Percentiles rank a stretch among this genome's conserved stretches.
These are phyloP conservation scores for Tromatobia lineatoria DNA, from an alignment of 2,888 invertebrate species.

Conservation along the genomic window DNA sequence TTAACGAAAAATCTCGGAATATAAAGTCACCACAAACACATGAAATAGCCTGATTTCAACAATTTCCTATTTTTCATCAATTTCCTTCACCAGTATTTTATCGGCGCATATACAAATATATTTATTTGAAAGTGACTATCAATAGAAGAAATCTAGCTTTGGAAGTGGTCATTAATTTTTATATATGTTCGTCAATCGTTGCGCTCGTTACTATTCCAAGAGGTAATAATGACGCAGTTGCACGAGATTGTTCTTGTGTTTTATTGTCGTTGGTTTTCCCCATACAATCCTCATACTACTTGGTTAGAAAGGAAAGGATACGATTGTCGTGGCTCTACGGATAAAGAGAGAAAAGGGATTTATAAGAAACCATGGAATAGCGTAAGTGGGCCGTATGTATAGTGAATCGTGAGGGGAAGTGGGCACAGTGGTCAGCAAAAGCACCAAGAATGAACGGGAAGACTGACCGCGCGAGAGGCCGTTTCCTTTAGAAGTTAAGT, in stretches of 20 bases:
- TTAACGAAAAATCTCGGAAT: too few species aligned
- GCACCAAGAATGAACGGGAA: slow-evolving; percentile 45
- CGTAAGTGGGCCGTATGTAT: not conserved
- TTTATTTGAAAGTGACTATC: not conserved
- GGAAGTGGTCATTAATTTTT: slow-evolving; percentile 44
- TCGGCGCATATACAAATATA: not conserved
- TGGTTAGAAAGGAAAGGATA: slow-evolving; percentile 8
- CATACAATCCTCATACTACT: slow-evolving; percentile 28
- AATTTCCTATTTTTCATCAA: not conserved
- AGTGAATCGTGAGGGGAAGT: slow-evolving; percentile 36
- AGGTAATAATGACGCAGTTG: slow-evolving; percentile 59
- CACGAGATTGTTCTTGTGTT: slow-evolving; percentile 48
- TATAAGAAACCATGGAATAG: slow-evolving; percentile 53
- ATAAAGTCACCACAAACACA: not conserved
- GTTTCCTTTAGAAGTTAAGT: slow-evolving; percentile 69
- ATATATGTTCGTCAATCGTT: slow-evolving; percentile 57
- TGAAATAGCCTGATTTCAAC: not conserved
- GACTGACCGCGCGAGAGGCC: slow-evolving; percentile 51
- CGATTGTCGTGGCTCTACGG: not conserved
- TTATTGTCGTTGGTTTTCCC: slow-evolving; percentile 54
- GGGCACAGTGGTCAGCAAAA: slow-evolving; percentile 37
- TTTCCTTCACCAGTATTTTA: not conserved
- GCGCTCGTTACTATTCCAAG: slow-evolving; percentile 52
- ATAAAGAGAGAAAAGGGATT: slow-evolving; percentile 51
- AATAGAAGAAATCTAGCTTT: slow-evolving; percentile 34